These are phyloP conservation scores for Arctia plantaginis DNA, from an alignment of 2,888 invertebrate species.

Conservation along the genomic window DNA sequence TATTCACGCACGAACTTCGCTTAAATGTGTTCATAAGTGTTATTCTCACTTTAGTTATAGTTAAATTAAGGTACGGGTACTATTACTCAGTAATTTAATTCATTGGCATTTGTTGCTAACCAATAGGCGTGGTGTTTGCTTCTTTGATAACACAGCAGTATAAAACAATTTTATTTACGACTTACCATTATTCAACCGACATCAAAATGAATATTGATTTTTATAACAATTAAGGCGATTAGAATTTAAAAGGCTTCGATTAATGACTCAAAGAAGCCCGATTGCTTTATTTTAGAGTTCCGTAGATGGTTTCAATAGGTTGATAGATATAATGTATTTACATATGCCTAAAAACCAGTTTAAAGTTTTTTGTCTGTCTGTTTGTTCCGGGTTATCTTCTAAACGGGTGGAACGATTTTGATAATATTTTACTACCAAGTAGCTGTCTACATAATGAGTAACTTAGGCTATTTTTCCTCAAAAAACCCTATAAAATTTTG, in stretches of 20 bases:
- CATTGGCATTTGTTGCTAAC: not conserved
- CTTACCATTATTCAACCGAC: not conserved
- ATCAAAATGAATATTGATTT: conserved; percentile 19
- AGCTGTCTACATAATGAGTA: too few relatives aligned
- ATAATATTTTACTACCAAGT: too few relatives aligned
- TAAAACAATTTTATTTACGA: not conserved
- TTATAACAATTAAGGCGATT: conserved; percentile 26
- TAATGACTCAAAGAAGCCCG: conserved; percentile 13
- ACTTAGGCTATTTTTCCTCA: too few relatives aligned
- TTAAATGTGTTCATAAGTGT: not conserved
- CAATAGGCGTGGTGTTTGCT: not conserved
- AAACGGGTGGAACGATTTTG: too few relatives aligned
- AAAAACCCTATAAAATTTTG: too few relatives aligned
- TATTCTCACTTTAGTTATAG: not conserved
- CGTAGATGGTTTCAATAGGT: not conserved
- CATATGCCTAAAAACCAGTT: too few relatives aligned
- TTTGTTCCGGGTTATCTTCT: too few relatives aligned
- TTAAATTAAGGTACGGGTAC: not conserved
- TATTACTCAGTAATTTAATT: not conserved
- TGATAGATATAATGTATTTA: too few relatives aligned
- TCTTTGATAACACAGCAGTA: not conserved
- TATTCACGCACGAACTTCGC: too few relatives aligned
- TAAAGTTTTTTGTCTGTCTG: too few relatives aligned
- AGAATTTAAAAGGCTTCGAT: conserved; percentile 25
- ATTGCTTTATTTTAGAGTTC: not conserved